Conservation (phyloP, 2,113 vertebrate species). For the Limnothrissa miodon region DNA sequence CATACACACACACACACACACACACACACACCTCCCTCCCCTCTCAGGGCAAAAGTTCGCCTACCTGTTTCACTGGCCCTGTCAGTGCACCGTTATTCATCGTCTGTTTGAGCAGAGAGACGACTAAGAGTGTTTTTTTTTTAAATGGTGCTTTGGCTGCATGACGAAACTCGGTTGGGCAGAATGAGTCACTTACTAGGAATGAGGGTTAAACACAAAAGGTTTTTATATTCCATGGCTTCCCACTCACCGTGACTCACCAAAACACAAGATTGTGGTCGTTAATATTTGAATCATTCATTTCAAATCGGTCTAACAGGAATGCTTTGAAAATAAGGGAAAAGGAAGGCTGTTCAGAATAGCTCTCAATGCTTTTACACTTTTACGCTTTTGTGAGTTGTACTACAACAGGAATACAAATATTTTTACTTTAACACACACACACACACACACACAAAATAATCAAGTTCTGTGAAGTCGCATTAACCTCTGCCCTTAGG, state of each 20-base stretch:
- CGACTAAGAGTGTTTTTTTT: background rate
- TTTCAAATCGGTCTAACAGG: background rate
- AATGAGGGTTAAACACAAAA: background rate
- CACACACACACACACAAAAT: no score
- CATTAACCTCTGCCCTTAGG: background rate
- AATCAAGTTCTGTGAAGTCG: no score
- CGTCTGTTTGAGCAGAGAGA: background rate
- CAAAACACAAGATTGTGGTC: background rate
- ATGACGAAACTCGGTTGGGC: background rate
- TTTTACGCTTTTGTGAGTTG: background rate
- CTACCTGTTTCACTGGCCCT: background rate
- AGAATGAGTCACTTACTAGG: background rate
- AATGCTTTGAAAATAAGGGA: background rate
- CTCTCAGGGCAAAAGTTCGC: background rate
- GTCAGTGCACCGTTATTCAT: background rate
- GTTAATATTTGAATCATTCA: background rate
- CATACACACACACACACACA: no score
- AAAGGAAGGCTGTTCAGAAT: background rate
- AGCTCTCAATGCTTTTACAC: background rate
- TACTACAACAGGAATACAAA: no score
- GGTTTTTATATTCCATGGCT: background rate
- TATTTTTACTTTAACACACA: no score
- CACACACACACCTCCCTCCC: background rate
- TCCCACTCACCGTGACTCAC: background rate
- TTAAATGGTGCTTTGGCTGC: background rate